Evolutionary conservation across 2,888 invertebrate genomes (phyloP).

Genomic region (Yponomeuta malinellus): DNA sequence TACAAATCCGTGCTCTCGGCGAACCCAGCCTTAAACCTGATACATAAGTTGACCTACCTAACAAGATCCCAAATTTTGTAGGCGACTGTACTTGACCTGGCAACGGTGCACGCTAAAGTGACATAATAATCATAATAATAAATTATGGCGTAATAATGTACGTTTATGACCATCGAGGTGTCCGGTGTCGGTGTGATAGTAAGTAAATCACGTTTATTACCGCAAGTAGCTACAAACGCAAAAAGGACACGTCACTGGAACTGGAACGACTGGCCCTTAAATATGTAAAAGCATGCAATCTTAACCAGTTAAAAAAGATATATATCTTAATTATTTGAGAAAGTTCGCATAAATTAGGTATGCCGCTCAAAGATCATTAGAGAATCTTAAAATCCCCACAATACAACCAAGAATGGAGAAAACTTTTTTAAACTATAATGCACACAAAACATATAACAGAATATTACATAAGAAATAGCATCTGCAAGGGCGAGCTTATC

Average conservation of each 20-base stretch:
- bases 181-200: background rate
- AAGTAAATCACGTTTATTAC: background rate
- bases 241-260: background rate
- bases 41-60: background rate
- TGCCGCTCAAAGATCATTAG: too few species aligned
- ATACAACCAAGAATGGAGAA: too few species aligned
- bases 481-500: too few species aligned
- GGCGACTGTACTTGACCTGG: background rate
- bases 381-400: too few species aligned
- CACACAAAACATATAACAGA: too few species aligned
- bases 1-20: too few species aligned
- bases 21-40: too few species aligned
- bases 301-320: too few species aligned
- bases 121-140: conserved; percentile 1
- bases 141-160: background rate
- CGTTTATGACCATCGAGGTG: background rate
- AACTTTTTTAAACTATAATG: too few species aligned
- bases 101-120: background rate
- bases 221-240: background rate
- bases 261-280: background rate
- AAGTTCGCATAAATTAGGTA: too few species aligned
- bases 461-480: too few species aligned
- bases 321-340: too few species aligned
- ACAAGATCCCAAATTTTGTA: background rate
- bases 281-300: background rate